Percentiles rank a stretch among this genome's conserved stretches.
phyloP scores from a whole-genome alignment of 2,888 invertebrate species.

The Griposia aprilina region DNA sequence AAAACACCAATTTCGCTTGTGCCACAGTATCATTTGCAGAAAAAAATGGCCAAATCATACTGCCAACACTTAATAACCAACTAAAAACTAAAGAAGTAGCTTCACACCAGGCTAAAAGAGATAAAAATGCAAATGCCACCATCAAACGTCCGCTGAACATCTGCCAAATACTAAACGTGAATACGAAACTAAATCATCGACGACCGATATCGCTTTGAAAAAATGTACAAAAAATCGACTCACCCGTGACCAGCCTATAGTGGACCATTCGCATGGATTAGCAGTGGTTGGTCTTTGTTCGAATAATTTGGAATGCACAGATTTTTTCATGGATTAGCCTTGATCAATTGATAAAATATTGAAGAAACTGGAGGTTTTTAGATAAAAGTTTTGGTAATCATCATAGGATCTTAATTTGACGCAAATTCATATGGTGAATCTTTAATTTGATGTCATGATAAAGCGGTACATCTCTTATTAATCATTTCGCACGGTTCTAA shows the following conservation, averaged over 20 bases:
- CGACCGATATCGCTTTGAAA: slow-evolving; percentile 62
- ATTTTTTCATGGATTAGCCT: slow-evolving; percentile 16
- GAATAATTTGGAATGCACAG: slow-evolving; percentile 22
- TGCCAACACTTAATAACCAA: slow-evolving; percentile 25
- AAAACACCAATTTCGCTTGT: neutral
- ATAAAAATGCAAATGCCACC: slow-evolving; percentile 63
- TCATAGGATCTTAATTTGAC: slow-evolving; percentile 36
- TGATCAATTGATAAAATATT: slow-evolving; percentile 12
- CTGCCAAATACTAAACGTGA: slow-evolving; percentile 69
- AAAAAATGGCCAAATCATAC: slow-evolving; percentile 23
- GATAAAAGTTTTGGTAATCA: neutral
- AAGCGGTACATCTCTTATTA: slow-evolving; percentile 44
- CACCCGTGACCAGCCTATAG: slow-evolving; percentile 58
- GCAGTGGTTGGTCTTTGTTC: slow-evolving; percentile 36
- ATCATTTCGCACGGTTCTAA: slow-evolving; percentile 57
- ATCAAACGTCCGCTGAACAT: slow-evolving; percentile 66
- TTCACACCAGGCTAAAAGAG: slow-evolving; percentile 45
- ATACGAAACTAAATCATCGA: slow-evolving; percentile 67
- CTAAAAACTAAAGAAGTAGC: slow-evolving; percentile 48
- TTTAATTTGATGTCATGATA: slow-evolving; percentile 34
- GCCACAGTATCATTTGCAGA: slow-evolving; percentile 4
- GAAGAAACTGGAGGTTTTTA: neutral
- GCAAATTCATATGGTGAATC: slow-evolving; percentile 29
- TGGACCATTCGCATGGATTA: slow-evolving; percentile 50
- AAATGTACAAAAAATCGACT: slow-evolving; percentile 56